Percentiles rank a stretch among this genome's conserved stretches.
Evolutionary conservation across 1,140 invertebrate genomes (phyloP).

Genomic region (Eurytemora carolleeae): DNA sequence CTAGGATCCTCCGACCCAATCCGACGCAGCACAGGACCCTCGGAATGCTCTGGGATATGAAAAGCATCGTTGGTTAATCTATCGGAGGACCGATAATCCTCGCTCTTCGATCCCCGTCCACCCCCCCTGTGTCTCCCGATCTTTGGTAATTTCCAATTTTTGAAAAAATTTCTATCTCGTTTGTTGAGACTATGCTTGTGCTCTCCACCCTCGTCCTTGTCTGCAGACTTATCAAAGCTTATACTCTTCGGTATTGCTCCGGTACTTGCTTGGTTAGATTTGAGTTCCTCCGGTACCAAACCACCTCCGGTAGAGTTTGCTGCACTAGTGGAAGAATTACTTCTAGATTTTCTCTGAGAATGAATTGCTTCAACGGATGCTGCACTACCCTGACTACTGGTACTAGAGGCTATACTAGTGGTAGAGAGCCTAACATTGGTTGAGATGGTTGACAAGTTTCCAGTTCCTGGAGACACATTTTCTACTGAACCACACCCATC

Average conservation of each 20-base stretch:
- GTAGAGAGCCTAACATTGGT: slow-evolving; percentile 27
- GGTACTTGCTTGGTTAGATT: slow-evolving; percentile 25
- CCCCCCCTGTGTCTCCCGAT: slow-evolving; percentile 16
- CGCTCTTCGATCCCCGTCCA: slow-evolving; percentile 7
- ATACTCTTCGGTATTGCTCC: slow-evolving; percentile 77
- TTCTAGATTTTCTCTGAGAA: not conserved
- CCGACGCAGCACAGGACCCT: not conserved
- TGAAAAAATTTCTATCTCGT: slow-evolving; percentile 32
- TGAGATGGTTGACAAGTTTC: not conserved
- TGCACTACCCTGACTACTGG: slow-evolving; percentile 26
- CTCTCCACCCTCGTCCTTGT: slow-evolving; percentile 31
- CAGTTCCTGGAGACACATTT: not conserved
- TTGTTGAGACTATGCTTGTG: not conserved
- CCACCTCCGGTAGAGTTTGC: not conserved
- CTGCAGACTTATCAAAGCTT: slow-evolving; percentile 70
- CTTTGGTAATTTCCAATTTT: slow-evolving; percentile 40
- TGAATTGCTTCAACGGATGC: slow-evolving; percentile 17
- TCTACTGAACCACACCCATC: not conserved
- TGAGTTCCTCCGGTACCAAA: not conserved
- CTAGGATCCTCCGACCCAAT: not conserved
- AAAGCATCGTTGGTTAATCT: slow-evolving; percentile 14
- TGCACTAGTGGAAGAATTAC: not conserved
- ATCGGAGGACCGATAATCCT: not conserved
- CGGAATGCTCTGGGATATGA: slow-evolving; percentile 1
- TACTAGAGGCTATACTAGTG: slow-evolving; percentile 31